phyloP scores from a whole-genome alignment of 2,113 vertebrate species.

The Mobula hypostoma region DNA sequence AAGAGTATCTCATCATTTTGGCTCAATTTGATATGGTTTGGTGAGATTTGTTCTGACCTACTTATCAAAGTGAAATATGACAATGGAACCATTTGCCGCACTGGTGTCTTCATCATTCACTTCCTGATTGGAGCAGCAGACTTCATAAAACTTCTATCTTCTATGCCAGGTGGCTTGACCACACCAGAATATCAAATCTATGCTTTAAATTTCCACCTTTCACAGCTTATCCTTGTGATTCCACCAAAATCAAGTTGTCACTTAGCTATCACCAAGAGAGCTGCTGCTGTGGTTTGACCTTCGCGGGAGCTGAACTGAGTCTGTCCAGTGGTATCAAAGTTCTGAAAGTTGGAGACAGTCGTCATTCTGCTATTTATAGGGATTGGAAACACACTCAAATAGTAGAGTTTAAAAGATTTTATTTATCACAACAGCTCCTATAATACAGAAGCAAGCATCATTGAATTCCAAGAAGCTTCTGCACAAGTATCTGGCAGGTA shows the following conservation, averaged over 20 bases:
- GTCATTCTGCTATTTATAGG: background rate
- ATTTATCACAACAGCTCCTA: background rate
- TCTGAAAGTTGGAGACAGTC: background rate
- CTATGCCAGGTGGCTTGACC: background rate
- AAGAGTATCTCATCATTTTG: background rate
- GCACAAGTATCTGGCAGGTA: background rate
- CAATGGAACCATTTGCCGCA: background rate
- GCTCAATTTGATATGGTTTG: background rate
- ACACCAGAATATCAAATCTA: background rate
- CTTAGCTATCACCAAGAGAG: background rate
- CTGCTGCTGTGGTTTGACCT: too few relatives aligned
- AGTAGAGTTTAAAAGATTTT: background rate
- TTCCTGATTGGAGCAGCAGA: background rate
- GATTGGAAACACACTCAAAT: background rate
- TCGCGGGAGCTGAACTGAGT: background rate
- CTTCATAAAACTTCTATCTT: background rate
- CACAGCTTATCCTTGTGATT: background rate
- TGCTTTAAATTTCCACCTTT: background rate
- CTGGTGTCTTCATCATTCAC: background rate
- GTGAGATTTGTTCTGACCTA: background rate
- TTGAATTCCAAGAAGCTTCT: background rate
- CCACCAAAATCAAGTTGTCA: background rate
- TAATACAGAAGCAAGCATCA: background rate
- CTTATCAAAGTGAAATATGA: background rate
- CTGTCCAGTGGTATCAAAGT: too few relatives aligned